Evolutionary conservation across 1,140 invertebrate genomes (phyloP), one percentile per base, ranked within the genome.

Genomic region (Trichogramma pretiosum): DNA sequence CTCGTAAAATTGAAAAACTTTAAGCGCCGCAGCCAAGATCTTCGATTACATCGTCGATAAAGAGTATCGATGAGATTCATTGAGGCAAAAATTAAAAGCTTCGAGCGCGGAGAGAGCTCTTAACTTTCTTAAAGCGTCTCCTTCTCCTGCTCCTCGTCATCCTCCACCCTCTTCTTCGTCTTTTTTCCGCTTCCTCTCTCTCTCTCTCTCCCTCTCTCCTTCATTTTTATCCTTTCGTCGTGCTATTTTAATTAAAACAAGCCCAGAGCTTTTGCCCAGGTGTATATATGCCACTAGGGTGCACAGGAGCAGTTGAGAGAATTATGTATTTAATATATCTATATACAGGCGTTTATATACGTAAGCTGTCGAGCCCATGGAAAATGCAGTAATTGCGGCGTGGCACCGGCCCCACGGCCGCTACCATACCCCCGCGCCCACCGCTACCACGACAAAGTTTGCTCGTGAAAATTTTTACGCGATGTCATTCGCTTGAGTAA

Each of bases 381-480:
- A 21, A 35, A 34, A 24, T 11, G 14, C 18, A 35, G 43, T 45
- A 36, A 45, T 45, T 36, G 33, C 22, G 43, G 22, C 17, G n/a
- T n/a, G n/a, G n/a, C n/a, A n/a, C n/a, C n/a, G n/a, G n/a, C n/a
- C n/a, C n/a, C n/a, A n/a, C n/a, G n/a, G n/a, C n/a, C n/a, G n/a
- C n/a, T n/a, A n/a, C n/a, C n/a, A n/a, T n/a, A n/a, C n/a, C n/a
- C n/a, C n/a, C n/a, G n/a, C n/a, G n/a, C n/a, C n/a, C n/a, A n/a
- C n/a, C n/a, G n/a, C n/a, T n/a, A n/a, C n/a, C n/a, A n/a, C 18
- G 26, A 7, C 18, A 5, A 40, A 40, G 10, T 41, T 48, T 48
- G 3, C 46, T 40, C 38, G 28, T 40, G 30, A 40, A 48, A 48
- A 40, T 40, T 40, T 48, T 40, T 48, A 40, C 38, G 46, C 46